Base-by-base conservation (phyloP, 1,140 invertebrate species). In the Scaptomyza graminum region DNA sequence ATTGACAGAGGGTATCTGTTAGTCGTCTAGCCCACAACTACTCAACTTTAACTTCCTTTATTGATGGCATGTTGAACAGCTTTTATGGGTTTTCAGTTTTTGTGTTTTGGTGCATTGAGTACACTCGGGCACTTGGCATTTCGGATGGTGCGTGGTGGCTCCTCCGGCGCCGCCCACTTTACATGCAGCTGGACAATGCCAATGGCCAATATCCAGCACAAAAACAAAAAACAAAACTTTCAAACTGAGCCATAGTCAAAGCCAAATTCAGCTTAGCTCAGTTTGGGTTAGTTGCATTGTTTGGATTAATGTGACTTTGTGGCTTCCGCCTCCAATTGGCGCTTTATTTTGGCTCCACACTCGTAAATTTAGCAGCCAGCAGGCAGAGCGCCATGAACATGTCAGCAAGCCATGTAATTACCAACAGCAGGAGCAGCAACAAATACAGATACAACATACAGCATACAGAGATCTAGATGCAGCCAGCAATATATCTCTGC, bases 1-100 rank as follows among this genome's bases (percentile, higher is more conserved):
- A 37, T 34, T 34, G 12, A 6, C 2, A n/a, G 3, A 41, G 37
- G 37, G 5, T 41, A 41, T n/a, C 37, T 2, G n/a, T 12, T 1
- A n/a, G 37, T 41, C 37, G 37, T 41, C 1, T 12, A 41, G 3
- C 5, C 4, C 5, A n/a, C 37, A n/a, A n/a, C 1, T 41, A 6
- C 4, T 12, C 12, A 3, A 41, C 4, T 4, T 4, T 41, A n/a
- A n/a, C 37, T 47, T 47, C 79, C 88, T 65, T 88, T 88, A 83
- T 89, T 88, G 83, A 89, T 88, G 83, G 84, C 84, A 83, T 89
- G 83, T 79, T 88, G 83, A 88, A 88, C 83, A 89, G 79, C 62
- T 80, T 88, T 88, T 88, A 89, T 88, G 83, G 76, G 72, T 72
- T 87, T 82, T 81, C 79, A 52, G 74, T 82, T 81, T 76, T 59